These are phyloP conservation scores for Physella acuta DNA, from an alignment of 1,140 invertebrate genomes.

Conservation along the genomic window DNA sequence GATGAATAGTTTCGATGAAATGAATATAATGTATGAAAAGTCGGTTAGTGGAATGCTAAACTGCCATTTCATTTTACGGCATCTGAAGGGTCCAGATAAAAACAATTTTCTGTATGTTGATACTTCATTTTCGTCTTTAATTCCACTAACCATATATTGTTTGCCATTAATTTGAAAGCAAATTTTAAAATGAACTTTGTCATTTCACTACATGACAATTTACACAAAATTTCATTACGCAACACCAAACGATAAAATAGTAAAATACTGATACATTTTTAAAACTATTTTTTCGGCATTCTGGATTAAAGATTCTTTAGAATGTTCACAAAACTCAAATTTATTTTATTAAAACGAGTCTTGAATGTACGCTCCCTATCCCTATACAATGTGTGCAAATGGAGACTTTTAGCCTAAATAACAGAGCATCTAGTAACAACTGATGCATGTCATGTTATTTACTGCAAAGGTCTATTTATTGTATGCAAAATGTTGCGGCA, in stretches of 20 bases:
- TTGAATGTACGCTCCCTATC: neutral
- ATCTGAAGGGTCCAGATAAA: neutral
- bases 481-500: slow-evolving; percentile 19
- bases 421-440: neutral
- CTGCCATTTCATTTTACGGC: neutral
- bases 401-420: slow-evolving; percentile 5
- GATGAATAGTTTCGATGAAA: neutral
- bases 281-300: slow-evolving; percentile 24
- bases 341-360: no score
- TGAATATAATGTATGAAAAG: neutral
- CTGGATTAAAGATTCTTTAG: slow-evolving; percentile 25
- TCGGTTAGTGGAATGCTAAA: slow-evolving; percentile 25
- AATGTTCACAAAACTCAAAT: neutral
- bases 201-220: slow-evolving; percentile 26
- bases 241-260: slow-evolving; percentile 16
- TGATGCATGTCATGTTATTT: neutral
- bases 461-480: slow-evolving; percentile 4
- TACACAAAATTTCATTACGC: slow-evolving; percentile 25
- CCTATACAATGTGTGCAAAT: slow-evolving; percentile 4
- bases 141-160: slow-evolving; percentile 21
- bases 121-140: slow-evolving; percentile 1
- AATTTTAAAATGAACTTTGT: slow-evolving; percentile 15
- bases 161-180: slow-evolving; percentile 10
- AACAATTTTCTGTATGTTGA: neutral
- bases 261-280: slow-evolving; percentile 20